Evolutionary conservation across 2,888 invertebrate genomes (phyloP), one percentile per base, ranked within the genome.

Genomic region (Orthosia incerta): DNA sequence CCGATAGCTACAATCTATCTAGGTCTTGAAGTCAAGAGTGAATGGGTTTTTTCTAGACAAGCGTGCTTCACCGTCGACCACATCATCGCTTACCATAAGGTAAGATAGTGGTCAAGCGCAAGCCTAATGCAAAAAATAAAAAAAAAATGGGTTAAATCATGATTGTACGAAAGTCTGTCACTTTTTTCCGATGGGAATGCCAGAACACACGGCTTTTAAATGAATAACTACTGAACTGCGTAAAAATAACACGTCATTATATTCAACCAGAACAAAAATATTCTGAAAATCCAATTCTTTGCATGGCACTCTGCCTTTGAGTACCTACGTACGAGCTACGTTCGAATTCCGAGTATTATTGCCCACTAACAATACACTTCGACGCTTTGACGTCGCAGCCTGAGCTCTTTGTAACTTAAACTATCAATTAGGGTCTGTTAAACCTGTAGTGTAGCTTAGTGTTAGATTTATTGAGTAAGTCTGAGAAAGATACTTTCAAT

Each of bases 311-410:
- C 46, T 71, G 53, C 12, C 82, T 73, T 84, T 76, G 69, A 75
- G 15, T 50, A 12, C 26, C 18, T 39, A 67, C 45, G 5, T 66
- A 51, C 31, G 39, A 39, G 39, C 31, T 55, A n/a, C 48, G 57
- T 23, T 39, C 31, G 45, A 31, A 76, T 70, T 56, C 71, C 70
- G 31, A 31, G 63, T 72, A 76, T 84, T 82, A 82, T 82, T 69
- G 62, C 48, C 62, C 23, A 39, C 75, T 76, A 74, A 85, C 83
- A 75, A 83, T 84, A 63, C 64, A 65, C 20, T 45, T 56, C 18
- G 15, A 59, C n/a, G 46, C 74, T 85, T 84, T 76, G 71, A 74
- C 51, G 26, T 45, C 59, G 46, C 46, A 66, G 31, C 55, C 74
- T 57, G 61, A 71, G 31, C 39, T 46, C 68, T 84, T 74, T 71